Base-by-base conservation (phyloP, 2,113 vertebrate species). In the Heterotis niloticus region DNA sequence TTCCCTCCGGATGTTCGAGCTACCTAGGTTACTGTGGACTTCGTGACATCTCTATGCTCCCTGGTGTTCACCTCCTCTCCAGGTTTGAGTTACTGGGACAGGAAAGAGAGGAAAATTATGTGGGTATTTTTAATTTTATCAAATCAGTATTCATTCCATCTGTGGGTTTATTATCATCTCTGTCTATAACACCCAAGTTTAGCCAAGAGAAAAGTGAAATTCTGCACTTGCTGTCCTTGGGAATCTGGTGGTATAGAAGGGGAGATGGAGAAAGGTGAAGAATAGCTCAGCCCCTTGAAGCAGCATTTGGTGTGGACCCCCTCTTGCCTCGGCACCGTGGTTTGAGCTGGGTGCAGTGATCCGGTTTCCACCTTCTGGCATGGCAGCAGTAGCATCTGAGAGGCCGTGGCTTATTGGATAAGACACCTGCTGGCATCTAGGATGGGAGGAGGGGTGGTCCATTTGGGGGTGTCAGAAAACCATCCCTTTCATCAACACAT, bases 331-430 rank as follows among this genome's bases (percentile, higher is more conserved):
- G 17, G 17, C 11, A 66, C 23, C 18, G 23, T 17, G 5, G 1
- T 4, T 79, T 52, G 84, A 71, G 76, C 77, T 34, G 67, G 75
- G 83, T 82, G 82, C 82, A 87, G 74, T 12, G 81, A 87, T 75
- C 75, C 72, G 52, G 51, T 80, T 81, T 76, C 72, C 24, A 65
- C 69, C 65, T 75, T 70, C 62, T 17, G 56, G 62, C 60, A 52
- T n/a, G 29, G 51, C 83, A 82, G 83, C 82, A 87, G 84, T 82
- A 83, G 14, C 52, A 44, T n/a, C n/a, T 14, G 20, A 5, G n/a
- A 87, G 88, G 90, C 88, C 90, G 88, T 82, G 90, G 88, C 84
- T 94, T 93, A 95, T 95, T 94, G 88, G 91, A 93, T 84, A 78
- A 90, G 94, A 95, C 93, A 93, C 93, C 91, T 90, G 82, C 90